Percentiles rank a stretch among this genome's conserved stretches.
Conservation (phyloP, 2,888 invertebrate genomes). For the Andrena bucephala region DNA sequence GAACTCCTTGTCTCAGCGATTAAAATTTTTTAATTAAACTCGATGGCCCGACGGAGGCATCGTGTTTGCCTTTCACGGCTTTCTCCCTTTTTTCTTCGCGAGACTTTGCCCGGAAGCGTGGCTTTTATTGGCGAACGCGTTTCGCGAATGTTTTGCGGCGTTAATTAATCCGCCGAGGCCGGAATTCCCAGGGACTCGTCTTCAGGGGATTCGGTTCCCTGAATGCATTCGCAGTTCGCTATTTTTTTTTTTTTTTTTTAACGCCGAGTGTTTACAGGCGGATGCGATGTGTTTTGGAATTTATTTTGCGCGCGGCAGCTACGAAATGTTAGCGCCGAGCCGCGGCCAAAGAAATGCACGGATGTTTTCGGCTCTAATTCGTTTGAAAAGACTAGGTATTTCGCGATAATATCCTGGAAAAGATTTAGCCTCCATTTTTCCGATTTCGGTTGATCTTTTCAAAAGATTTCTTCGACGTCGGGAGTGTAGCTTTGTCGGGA, state of each 20-base stretch:
- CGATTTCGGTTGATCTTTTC: neutral
- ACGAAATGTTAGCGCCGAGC: neutral
- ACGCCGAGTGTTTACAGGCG: neutral
- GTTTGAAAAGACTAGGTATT: neutral
- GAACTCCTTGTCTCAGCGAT: conserved; percentile 10
- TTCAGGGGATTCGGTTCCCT: conserved; percentile 15
- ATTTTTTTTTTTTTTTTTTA: conserved; percentile 15
- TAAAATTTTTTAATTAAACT: conserved; percentile 55
- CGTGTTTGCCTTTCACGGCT: conserved; percentile 33
- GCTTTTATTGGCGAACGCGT: conserved; percentile 47
- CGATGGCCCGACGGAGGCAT: neutral
- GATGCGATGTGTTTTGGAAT: conserved; percentile 1
- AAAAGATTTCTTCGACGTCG: neutral
- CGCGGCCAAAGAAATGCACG: neutral
- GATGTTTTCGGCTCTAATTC: neutral
- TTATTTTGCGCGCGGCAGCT: neutral
- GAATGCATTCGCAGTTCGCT: neutral
- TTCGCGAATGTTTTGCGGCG: conserved; percentile 49
- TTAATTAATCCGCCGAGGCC: conserved; percentile 48
- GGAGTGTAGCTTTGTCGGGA: neutral
- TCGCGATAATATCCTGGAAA: neutral
- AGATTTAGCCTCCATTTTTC: neutral
- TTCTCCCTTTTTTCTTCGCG: conserved; percentile 31
- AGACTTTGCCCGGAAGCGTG: conserved; percentile 21
- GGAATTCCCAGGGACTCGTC: neutral